These are phyloP conservation scores for Mus pahari DNA, from an alignment of 2,113 vertebrate species.

Conservation along the genomic window DNA sequence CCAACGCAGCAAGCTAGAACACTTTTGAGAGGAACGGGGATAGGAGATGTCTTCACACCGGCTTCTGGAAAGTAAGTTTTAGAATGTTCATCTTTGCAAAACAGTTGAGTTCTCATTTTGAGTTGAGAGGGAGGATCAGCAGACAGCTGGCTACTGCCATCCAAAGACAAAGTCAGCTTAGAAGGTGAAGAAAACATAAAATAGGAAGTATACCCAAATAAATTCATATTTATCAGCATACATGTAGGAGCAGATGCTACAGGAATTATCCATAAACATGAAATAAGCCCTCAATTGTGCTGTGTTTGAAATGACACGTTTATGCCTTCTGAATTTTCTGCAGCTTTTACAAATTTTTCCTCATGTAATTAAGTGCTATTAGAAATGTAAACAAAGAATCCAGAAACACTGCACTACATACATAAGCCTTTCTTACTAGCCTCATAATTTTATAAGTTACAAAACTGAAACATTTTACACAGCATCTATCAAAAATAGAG, in stretches of 20 bases:
- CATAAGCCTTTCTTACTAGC: background rate
- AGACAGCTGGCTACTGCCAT: background rate
- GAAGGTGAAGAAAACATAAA: conserved; percentile 10
- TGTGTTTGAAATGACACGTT: background rate
- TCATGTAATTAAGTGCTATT: background rate
- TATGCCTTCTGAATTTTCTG: background rate
- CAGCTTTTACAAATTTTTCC: conserved; percentile 44
- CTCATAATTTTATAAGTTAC: background rate
- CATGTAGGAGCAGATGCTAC: background rate
- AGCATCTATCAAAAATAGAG: conserved; percentile 5
- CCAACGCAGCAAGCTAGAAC: background rate
- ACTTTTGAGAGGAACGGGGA: conserved; percentile 2
- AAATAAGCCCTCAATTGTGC: background rate
- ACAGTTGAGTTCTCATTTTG: background rate
- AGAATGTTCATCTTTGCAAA: conserved; percentile 17
- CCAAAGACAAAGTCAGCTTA: conserved; percentile 51
- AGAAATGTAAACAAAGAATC: background rate
- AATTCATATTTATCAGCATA: background rate
- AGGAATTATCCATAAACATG: conserved; percentile 28
- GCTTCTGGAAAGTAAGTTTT: conserved; percentile 26
- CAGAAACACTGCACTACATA: background rate
- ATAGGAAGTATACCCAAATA: background rate
- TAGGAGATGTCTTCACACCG: background rate
- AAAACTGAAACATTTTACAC: background rate
- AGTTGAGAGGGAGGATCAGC: conserved; percentile 36